These are phyloP conservation scores for Hiodon tergisus DNA, from an alignment of 2,113 vertebrate species.

Conservation along the genomic window DNA sequence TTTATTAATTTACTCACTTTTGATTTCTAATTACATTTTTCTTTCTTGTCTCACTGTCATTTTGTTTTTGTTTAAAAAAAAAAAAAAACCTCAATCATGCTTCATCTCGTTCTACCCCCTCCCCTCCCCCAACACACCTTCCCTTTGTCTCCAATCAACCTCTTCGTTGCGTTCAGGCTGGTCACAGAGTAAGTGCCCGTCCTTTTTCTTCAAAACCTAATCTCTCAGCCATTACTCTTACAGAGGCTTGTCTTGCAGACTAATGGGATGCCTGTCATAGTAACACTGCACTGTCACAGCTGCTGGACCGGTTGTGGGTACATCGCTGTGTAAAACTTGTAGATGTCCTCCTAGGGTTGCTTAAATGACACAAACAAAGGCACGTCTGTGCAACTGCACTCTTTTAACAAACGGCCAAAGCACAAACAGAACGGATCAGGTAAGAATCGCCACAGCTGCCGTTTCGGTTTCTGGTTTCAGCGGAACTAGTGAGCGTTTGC, in stretches of 20 bases:
- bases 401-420: no score
- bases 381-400: constrained; percentile 2
- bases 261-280: constrained; percentile 37
- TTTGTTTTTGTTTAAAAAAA: constrained; percentile 63
- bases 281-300: constrained; percentile 25
- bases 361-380: not conserved
- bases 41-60: constrained; percentile 57
- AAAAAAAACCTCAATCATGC: constrained; percentile 70
- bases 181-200: constrained; percentile 97
- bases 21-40: constrained; percentile 57
- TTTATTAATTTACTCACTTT: constrained; percentile 58
- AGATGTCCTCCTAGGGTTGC: not conserved
- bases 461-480: no score
- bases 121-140: constrained; percentile 43
- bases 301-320: constrained; percentile 18
- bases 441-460: no score
- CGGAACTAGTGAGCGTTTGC: no score
- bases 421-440: no score
- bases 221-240: constrained; percentile 51
- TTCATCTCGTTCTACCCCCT: constrained; percentile 64
- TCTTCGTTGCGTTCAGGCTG: constrained; percentile 80
- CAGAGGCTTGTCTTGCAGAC: constrained; percentile 39
- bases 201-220: constrained; percentile 50
- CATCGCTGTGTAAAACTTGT: constrained; percentile 10
- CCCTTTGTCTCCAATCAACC: constrained; percentile 83